Evolutionary conservation across 2,113 vertebrate genomes (phyloP), one percentile per base, ranked within the genome.

Genomic region (Mystacornis crossleyi): DNA sequence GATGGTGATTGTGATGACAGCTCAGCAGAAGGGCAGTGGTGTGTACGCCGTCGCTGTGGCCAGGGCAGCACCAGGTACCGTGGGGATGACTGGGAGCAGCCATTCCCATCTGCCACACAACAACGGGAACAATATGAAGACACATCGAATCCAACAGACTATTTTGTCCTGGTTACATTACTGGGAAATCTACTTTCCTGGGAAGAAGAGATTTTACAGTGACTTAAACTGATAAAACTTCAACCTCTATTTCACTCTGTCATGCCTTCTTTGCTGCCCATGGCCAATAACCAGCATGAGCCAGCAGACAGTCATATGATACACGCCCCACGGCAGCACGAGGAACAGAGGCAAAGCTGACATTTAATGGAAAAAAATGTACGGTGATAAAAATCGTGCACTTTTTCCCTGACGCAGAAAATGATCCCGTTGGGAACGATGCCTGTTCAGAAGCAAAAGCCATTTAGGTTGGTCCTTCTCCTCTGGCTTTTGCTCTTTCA

Each of bases 381-480:
- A 65, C 3, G 2, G 25, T 5, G 45, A 88, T 86, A 70, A 89
- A 87, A 50, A 78, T 8, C 38, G 38, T 47, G 42, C 79, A 75
- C 67, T 70, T 95, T 28, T 90, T 71, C 60, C 85, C 67, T 90
- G 75, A 81, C 55, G 51, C 31, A 84, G 86, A 94, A 89, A 93
- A 90, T 3, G 14, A 93, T 87, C 60, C 91, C 90, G 94, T 64
- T 55, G 86, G 90, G 90, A 85, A 48, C 0, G 0, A 47, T 0
- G 26, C 29, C 84, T 84, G 75, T 36, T 60, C 43, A 61, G 64
- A 64, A 75, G 66, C 55, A 66, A 86, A 90, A 92, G 33, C 11
- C 58, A 28, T 75, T 93, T 10, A 79, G 73, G 33, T 7, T 54
- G 34, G 71, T 72, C 8, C 4, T 48, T 83, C 70, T 90, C 47